These are phyloP conservation scores for Oreortyx pictus DNA, from an alignment of 2,797 vertebrate genomes.

Conservation along the genomic window DNA sequence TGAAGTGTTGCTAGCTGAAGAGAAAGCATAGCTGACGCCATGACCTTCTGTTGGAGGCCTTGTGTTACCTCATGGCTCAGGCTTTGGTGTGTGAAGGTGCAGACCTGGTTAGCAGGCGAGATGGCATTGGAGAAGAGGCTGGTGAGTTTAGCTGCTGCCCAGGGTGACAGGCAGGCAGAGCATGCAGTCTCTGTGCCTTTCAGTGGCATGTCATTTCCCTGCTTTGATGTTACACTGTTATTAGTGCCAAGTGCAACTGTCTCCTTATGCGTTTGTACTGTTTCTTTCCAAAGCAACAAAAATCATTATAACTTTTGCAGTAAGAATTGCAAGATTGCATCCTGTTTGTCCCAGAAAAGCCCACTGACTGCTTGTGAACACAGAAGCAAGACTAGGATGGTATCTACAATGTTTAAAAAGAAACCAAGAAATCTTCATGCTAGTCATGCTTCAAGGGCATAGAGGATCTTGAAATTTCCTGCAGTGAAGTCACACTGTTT, in stretches of 20 bases:
- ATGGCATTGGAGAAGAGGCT: neutral
- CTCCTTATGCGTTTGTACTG: fast-evolving
- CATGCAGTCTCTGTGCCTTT: neutral
- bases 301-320: neutral
- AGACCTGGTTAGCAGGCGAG: neutral
- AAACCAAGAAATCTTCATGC: neutral
- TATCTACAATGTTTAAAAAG: neutral
- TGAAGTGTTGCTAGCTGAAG: neutral
- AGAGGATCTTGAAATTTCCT: neutral
- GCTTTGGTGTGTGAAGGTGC: neutral
- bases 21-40: neutral
- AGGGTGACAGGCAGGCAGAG: neutral
- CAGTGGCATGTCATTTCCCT: neutral
- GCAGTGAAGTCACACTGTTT: neutral
- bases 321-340: neutral
- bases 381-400: neutral
- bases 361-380: fast-evolving
- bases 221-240: neutral
- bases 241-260: neutral
- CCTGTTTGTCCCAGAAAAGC: neutral
- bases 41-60: neutral
- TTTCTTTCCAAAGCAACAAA: neutral
- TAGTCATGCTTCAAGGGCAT: neutral
- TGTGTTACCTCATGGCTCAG: neutral
- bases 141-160: neutral